Evolutionary conservation across 2,113 vertebrate species (phyloP).

Genomic region (Cyprinodon tularosa): DNA sequence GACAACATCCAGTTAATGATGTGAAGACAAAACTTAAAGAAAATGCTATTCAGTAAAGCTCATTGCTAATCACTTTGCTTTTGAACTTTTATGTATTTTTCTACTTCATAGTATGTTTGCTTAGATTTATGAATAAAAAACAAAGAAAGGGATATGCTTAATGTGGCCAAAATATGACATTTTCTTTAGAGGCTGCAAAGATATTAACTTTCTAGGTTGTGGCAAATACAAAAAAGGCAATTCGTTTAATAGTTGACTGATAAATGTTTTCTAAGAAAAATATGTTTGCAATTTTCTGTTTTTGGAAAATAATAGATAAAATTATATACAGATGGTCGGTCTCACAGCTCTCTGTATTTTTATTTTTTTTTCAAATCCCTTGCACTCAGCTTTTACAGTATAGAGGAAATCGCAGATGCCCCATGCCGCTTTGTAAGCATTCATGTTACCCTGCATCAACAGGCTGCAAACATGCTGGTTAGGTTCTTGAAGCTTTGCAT

Average conservation of each 20-base stretch:
- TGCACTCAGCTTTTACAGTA: conserved; percentile 11
- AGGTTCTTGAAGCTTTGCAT: conserved; percentile 46
- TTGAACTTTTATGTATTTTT: background rate
- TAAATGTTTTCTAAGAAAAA: background rate
- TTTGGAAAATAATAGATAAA: conserved; percentile 7
- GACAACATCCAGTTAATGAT: too few relatives aligned
- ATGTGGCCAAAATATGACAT: background rate
- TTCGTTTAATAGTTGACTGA: background rate
- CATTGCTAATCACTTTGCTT: background rate
- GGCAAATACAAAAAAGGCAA: background rate
- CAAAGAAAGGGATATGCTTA: background rate
- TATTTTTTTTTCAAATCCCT: conserved; percentile 16
- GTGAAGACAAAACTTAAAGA: too few relatives aligned
- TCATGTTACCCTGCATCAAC: conserved; percentile 35
- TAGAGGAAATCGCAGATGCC: conserved; percentile 16
- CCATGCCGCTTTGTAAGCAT: conserved; percentile 27
- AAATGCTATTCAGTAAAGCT: too few relatives aligned
- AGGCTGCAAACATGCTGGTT: conserved; percentile 38
- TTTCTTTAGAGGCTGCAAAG: background rate
- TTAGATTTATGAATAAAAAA: background rate
- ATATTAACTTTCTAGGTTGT: conserved; percentile 9
- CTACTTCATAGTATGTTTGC: background rate
- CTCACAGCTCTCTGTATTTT: conserved; percentile 2
- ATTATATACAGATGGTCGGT: conserved; percentile 7
- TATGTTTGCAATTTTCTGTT: conserved; percentile 9